Evolutionary conservation across 2,113 vertebrate genomes (phyloP).

Genomic region (Otocyon megalotis): DNA sequence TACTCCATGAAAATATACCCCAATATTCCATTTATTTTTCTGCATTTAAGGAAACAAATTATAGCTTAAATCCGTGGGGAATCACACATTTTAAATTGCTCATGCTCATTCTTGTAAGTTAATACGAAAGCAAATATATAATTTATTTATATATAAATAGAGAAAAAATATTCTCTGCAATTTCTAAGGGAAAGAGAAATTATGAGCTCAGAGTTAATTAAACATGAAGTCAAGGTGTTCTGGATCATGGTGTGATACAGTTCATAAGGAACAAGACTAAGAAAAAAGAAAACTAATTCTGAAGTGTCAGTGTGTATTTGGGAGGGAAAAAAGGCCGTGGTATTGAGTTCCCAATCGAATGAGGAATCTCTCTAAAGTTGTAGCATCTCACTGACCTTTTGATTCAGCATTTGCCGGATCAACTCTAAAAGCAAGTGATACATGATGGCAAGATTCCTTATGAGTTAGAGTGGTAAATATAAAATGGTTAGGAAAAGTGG

Average conservation of each 20-base stretch:
- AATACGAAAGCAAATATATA: background rate
- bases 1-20: background rate
- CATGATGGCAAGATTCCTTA: background rate
- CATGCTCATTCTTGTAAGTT: slow-evolving; percentile 28
- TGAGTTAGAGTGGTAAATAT: background rate
- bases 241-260: background rate
- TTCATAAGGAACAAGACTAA: background rate
- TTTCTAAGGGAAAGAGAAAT: slow-evolving; percentile 47
- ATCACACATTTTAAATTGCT: slow-evolving; percentile 63
- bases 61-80: slow-evolving; percentile 40
- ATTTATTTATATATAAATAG: slow-evolving; percentile 49
- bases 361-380: background rate
- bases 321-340: background rate
- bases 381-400: background rate
- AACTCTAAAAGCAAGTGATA: background rate
- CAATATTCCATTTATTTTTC: slow-evolving; percentile 37
- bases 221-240: slow-evolving; percentile 32
- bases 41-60: slow-evolving; percentile 68
- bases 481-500: background rate
- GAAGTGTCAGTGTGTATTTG: background rate
- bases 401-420: background rate
- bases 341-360: background rate
- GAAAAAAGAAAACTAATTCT: background rate
- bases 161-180: slow-evolving; percentile 15
- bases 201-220: slow-evolving; percentile 69